Percentiles rank a stretch among this genome's conserved stretches.
Conservation (phyloP, 2,797 vertebrate genomes). For the Chelidonichthys spinosus region DNA sequence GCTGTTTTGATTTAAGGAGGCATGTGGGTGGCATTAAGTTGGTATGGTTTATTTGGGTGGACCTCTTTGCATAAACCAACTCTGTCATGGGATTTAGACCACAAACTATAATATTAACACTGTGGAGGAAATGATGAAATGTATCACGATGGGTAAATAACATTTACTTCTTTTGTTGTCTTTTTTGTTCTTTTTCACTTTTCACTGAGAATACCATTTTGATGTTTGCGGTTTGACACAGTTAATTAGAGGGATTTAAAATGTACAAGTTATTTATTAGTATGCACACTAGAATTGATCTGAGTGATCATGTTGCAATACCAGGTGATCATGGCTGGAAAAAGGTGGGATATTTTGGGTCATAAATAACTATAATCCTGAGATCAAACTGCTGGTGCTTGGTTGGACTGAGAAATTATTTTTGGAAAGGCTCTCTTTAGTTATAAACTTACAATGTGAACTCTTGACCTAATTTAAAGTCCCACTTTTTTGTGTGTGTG, state of each 20-base stretch:
- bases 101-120: conserved; percentile 13
- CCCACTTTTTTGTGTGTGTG: neutral
- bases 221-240: neutral
- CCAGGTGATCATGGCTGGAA: neutral
- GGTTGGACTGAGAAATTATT: neutral
- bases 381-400: neutral
- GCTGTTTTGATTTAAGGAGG: conserved; percentile 50
- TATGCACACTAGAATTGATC: neutral
- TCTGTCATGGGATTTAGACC: conserved; percentile 51
- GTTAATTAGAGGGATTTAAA: neutral
- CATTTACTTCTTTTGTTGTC: neutral
- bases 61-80: conserved; percentile 51
- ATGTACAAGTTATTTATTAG: neutral
- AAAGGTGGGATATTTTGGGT: neutral
- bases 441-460: neutral
- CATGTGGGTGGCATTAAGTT: conserved; percentile 61
- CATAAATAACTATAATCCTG: neutral
- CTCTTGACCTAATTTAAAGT: neutral
- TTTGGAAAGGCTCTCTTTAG: neutral
- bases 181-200: neutral
- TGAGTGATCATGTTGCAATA: neutral
- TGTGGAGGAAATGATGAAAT: neutral
- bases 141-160: conserved; percentile 6
- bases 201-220: neutral
- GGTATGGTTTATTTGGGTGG: conserved; percentile 71